phyloP scores from a whole-genome alignment of 2,113 vertebrate species.

The Centropus unirufus region DNA sequence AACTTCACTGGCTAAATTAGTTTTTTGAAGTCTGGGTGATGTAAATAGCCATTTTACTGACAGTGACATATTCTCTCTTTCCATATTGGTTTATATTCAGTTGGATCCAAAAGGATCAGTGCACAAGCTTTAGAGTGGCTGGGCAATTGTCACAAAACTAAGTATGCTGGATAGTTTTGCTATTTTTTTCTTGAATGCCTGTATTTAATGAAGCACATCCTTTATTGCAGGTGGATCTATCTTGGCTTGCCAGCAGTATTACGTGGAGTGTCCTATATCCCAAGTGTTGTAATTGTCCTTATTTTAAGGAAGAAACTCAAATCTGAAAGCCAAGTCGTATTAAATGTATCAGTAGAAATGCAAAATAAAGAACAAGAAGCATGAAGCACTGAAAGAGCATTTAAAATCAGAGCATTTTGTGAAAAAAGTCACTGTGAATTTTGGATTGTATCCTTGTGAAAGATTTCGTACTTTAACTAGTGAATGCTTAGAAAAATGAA shows the following conservation, averaged over 20 bases:
- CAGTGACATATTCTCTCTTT: background rate
- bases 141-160: background rate
- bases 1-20: background rate
- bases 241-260: constrained; percentile 57
- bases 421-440: background rate
- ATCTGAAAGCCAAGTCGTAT: background rate
- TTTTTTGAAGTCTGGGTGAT: background rate
- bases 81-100: background rate
- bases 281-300: constrained; percentile 31
- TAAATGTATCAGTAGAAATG: constrained; percentile 31
- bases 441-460: background rate
- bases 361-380: constrained; percentile 19
- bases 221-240: constrained; percentile 65
- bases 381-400: background rate
- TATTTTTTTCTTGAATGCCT: background rate
- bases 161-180: background rate
- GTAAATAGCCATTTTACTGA: background rate
- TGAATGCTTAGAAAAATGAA: background rate
- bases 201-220: background rate
- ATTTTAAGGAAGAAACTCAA: constrained; percentile 56
- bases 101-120: background rate
- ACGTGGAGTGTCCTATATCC: constrained; percentile 56
- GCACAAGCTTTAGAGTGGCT: background rate
- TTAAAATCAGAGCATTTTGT: background rate
- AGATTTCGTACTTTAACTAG: background rate